Evolutionary conservation across 2,888 invertebrate genomes (phyloP), one percentile per base, ranked within the genome.

Genomic region (Gastracanthus pulcherrimus): DNA sequence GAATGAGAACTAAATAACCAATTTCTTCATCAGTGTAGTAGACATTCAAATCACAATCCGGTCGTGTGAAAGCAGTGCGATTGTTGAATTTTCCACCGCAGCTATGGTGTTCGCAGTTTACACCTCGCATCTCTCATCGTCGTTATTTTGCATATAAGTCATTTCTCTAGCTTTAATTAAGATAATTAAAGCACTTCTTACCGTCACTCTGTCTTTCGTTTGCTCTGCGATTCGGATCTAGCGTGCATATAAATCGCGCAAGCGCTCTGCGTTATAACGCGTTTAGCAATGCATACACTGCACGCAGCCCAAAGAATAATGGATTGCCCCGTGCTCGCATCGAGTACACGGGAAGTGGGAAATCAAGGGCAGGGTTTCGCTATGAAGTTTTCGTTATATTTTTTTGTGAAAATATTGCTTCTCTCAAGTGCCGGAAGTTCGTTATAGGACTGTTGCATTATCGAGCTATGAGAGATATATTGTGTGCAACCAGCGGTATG

Each of bases 141-240:
- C 38, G 45, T 69, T 48, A n/a, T 4, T 77, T 77, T 77, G 76
- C 76, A 77, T 77, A 69, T 36, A 69, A 77, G 60, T 69, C 76
- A 70, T 77, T 69, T 70, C 69, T 76, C 16, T 13, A n/a, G 31
- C 36, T 45, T 58, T 77, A 77, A 77, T 77, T 77, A 77, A 48
- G 62, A 70, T 77, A 77, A 77, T 77, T 77, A 70, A 70, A 60
- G 69, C 58, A n/a, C 45, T 16, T 5, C 31, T 3, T 6, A n/a
- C 36, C n/a, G 45, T 9, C 55, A 1, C 26, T 41, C 26, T 71
- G 26, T 62, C 31, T 11, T 13, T 31, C 55, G 16, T 58, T 26
- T 23, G 3, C 13, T 2, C 38, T 38, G 3, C 29, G 64, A 75
- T 75, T 64, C 3, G 16, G 45, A 58, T 76, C 67, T 67, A 13